These are phyloP conservation scores for Eubasilissa regina DNA, from an alignment of 1,140 invertebrate species.

Conservation along the genomic window DNA sequence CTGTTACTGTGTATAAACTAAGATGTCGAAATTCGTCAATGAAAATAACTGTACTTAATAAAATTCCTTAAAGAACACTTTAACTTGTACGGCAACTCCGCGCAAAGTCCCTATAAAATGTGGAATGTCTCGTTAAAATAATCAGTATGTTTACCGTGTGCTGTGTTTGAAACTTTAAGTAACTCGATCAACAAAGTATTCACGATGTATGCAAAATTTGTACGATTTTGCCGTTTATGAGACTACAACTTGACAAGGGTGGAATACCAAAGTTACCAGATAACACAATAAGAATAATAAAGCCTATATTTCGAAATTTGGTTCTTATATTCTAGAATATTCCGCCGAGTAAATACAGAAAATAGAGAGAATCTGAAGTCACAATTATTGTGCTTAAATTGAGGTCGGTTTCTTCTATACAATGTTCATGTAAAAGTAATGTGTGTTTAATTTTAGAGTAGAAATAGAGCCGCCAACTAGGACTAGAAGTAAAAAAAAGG, in stretches of 20 bases:
- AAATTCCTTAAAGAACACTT: background rate
- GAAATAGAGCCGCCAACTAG: no score
- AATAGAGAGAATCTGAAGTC: background rate
- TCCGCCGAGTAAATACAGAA: background rate
- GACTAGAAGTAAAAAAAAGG: no score
- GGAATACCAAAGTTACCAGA: slow-evolving; percentile 10
- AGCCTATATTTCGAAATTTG: background rate
- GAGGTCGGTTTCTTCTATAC: no score
- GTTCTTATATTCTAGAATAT: background rate
- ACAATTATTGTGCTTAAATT: background rate
- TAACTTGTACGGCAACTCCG: slow-evolving; percentile 5
- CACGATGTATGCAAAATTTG: slow-evolving; percentile 15
- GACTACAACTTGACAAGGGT: slow-evolving; percentile 14
- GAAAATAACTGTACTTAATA: no score
- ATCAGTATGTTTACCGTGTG: slow-evolving; percentile 13
- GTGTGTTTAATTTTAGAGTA: no score
- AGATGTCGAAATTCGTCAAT: background rate
- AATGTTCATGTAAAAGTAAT: no score
- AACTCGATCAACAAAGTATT: slow-evolving; percentile 22
- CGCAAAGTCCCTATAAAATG: slow-evolving; percentile 3
- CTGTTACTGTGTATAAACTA: no score
- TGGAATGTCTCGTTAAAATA: slow-evolving; percentile 16
- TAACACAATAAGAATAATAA: slow-evolving; percentile 3
- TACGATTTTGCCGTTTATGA: slow-evolving; percentile 4
- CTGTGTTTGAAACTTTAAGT: slow-evolving; percentile 5